Percentiles rank a stretch among this genome's conserved stretches.
phyloP scores from a whole-genome alignment of 2,888 invertebrate species.

The Alviniconcha strummeri region DNA sequence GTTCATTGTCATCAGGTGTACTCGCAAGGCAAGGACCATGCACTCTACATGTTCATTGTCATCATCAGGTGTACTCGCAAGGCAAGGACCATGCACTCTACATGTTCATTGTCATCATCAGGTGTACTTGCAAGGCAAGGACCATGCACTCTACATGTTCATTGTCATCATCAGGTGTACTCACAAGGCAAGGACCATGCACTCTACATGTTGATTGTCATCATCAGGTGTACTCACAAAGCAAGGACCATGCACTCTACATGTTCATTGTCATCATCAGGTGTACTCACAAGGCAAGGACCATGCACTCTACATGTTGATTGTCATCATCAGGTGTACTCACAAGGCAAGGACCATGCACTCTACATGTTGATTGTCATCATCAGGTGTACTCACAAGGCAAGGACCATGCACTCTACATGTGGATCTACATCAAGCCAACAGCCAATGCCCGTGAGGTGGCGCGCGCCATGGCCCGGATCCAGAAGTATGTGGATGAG shows the following conservation, averaged over 20 bases:
- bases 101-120: constrained; percentile 69
- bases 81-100: constrained; percentile 42
- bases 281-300: too few relatives aligned
- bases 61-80: too few relatives aligned
- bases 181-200: constrained; percentile 58
- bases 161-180: constrained; percentile 55
- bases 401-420: constrained; percentile 72
- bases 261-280: too few relatives aligned
- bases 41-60: constrained; percentile 63
- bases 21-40: constrained; percentile 70
- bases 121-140: constrained; percentile 69
- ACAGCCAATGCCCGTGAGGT: constrained; percentile 66
- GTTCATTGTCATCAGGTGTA: constrained; percentile 57
- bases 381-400: constrained; percentile 67
- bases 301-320: too few relatives aligned
- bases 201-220: too few relatives aligned
- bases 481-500: constrained; percentile 68
- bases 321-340: too few relatives aligned
- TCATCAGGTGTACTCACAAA: too few relatives aligned
- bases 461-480: constrained; percentile 60
- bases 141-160: constrained; percentile 71
- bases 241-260: too few relatives aligned
- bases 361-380: too few relatives aligned
- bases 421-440: constrained; percentile 69
- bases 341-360: too few relatives aligned